Percentiles rank a stretch among this genome's conserved stretches.
These are phyloP conservation scores for Trichonephila clavata DNA, from an alignment of 1,140 invertebrate genomes.

Conservation along the genomic window DNA sequence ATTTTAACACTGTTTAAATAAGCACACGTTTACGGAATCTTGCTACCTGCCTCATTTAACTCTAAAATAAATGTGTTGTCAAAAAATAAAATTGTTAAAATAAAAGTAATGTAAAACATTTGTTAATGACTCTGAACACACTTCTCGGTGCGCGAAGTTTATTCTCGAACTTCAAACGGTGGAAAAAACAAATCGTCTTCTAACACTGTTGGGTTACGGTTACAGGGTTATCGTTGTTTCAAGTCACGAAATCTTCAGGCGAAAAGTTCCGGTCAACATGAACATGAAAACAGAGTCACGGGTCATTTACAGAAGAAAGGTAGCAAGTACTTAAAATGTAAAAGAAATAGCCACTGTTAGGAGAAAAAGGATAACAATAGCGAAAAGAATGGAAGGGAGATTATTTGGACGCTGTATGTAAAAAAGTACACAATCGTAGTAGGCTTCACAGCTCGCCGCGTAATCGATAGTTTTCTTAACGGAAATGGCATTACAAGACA, in stretches of 20 bases:
- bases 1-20: too few relatives aligned
- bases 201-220: conserved; percentile 19
- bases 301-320: conserved; percentile 23
- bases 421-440: neutral
- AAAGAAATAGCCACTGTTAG: neutral
- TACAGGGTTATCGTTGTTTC: conserved; percentile 61
- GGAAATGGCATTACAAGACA: neutral
- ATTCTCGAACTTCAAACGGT: neutral
- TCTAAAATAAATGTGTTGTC: too few relatives aligned
- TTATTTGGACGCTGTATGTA: neutral
- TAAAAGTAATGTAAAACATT: too few relatives aligned
- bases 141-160: too few relatives aligned
- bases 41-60: too few relatives aligned
- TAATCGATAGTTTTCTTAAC: neutral
- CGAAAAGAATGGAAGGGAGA: neutral
- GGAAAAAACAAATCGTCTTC: neutral
- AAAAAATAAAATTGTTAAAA: too few relatives aligned
- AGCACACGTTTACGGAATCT: too few relatives aligned
- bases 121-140: too few relatives aligned
- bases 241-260: conserved; percentile 58
- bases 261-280: conserved; percentile 66
- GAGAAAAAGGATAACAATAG: neutral
- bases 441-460: neutral
- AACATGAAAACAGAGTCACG: conserved; percentile 64
- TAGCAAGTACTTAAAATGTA: neutral